phyloP scores from a whole-genome alignment of 2,113 vertebrate species.

The Sialia sialis region DNA sequence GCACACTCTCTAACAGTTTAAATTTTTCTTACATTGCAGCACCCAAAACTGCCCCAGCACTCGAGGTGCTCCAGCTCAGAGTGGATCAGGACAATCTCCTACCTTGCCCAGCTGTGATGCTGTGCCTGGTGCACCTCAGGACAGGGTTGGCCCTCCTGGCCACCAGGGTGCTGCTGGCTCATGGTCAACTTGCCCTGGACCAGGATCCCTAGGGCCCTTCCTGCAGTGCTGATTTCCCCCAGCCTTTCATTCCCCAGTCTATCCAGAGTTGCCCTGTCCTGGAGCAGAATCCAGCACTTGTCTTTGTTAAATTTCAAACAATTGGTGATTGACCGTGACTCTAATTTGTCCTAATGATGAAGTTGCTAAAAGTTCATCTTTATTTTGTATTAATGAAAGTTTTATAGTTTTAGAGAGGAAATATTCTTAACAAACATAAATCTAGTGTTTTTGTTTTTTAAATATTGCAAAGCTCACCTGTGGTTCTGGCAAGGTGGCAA shows the following conservation, averaged over 20 bases:
- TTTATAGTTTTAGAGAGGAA: not conserved
- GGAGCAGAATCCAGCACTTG: not conserved
- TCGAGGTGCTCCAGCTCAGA: rapidly evolving
- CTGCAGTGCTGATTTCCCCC: rapidly evolving
- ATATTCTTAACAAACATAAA: not conserved
- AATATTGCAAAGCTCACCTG: not conserved
- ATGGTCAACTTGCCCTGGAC: rapidly evolving
- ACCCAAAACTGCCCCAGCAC: rapidly evolving
- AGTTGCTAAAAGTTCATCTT: not conserved
- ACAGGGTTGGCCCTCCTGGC: not conserved
- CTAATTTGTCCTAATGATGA: not conserved
- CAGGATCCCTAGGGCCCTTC: not conserved
- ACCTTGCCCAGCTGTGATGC: rapidly evolving
- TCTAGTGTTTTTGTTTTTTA: not conserved
- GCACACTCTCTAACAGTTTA: rapidly evolving
- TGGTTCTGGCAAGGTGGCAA: not conserved
- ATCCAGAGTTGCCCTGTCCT: not conserved
- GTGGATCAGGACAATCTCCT: not conserved
- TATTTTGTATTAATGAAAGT: not conserved
- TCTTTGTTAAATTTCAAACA: not conserved
- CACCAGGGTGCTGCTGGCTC: not conserved
- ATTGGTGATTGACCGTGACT: not conserved
- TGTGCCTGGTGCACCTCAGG: not conserved
- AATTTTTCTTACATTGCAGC: not conserved
- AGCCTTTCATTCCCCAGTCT: not conserved